A percentile compares a stretch with the other conserved stretches of the same genome.
Conservation (phyloP, 2,797 vertebrate genomes). For the Sebastes aleutianus region DNA sequence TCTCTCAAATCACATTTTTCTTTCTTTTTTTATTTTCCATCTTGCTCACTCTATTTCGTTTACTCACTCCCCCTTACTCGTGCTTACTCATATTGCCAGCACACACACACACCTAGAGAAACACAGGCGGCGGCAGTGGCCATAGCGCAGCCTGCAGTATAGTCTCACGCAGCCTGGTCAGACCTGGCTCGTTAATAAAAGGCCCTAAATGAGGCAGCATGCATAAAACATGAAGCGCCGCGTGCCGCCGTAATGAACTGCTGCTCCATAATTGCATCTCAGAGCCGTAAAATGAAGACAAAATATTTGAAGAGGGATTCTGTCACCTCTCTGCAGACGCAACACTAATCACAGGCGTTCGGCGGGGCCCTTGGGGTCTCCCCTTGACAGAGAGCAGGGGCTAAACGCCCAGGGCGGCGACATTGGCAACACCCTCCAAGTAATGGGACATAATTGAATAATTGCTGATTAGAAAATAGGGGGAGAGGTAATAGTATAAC, state of each 20-base stretch:
- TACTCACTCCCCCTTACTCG: constrained; percentile 32
- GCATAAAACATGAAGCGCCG: constrained; percentile 86
- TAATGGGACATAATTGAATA: constrained; percentile 87
- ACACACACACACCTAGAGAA: constrained; percentile 10
- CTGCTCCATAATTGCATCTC: constrained; percentile 86
- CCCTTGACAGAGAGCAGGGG: constrained; percentile 76
- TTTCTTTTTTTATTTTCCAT: constrained; percentile 47
- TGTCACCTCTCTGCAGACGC: constrained; percentile 85
- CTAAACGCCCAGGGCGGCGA: constrained; percentile 76
- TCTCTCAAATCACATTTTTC: constrained; percentile 57
- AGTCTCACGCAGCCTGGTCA: constrained; percentile 64
- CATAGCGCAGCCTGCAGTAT: constrained; percentile 49
- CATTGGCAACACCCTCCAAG: constrained; percentile 78
- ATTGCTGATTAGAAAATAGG: constrained; percentile 82
- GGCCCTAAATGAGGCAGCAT: constrained; percentile 82
- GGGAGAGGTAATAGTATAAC: constrained; percentile 55
- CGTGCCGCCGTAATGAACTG: constrained; percentile 82
- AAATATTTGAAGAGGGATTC: constrained; percentile 89
- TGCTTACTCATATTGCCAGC: constrained; percentile 38
- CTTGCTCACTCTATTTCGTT: constrained; percentile 35
- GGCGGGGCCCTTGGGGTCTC: constrained; percentile 69
- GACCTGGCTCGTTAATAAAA: constrained; percentile 81
- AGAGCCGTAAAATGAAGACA: constrained; percentile 86
- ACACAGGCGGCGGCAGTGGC: constrained; percentile 41
- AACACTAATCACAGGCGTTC: constrained; percentile 85